Base-by-base conservation (phyloP, 2,888 invertebrate genomes). In the Xestia xanthographa region DNA sequence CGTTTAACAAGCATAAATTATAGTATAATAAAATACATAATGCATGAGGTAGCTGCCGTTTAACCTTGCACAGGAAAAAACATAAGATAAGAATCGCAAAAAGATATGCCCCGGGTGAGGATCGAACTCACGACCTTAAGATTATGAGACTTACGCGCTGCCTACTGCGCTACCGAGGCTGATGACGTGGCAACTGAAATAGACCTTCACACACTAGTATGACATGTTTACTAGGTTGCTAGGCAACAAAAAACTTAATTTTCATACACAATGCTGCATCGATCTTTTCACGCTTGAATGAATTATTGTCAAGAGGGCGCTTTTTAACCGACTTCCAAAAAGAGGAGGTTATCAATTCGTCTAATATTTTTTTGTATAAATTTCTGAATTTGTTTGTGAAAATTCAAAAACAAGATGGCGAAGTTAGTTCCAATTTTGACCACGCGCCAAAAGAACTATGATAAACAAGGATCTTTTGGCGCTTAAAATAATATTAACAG, bases 91-190 rank as follows among this genome's bases (percentile, higher is more conserved):
- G 4, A 69, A 66, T 63, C 66, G 38, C 87, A 80, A 84, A 86
- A 80, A 79, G 70, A 75, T 75, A 74, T 98, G 98, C 98, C 98
- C 98, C 98, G 98, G 97, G 98, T 98, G 98, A 98, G 98, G 98
- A 98, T 98, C 98, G 98, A 98, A 98, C 98, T 98, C 98, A 98
- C 98, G 98, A 98, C 98, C 98, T 98, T 98, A 97, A 98, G 98
- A 98, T 98, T 98, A 98, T 98, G 98, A 98, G 98, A 98, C 98
- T 98, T 98, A 98, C 98, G 98, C 98, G 98, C 98, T 98, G 97
- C 98, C 98, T 97, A 98, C 98, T 98, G 98, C 98, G 98, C 98
- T 97, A 98, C 97, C 97, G 97, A 98, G 98, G 98, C 98, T 56
- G 48, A 67, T 89, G 74, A 2, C 85, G 87, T 88, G 85, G 82